Evolutionary conservation across 2,797 vertebrate genomes (phyloP).

Genomic region (Enteromius argenteus): DNA sequence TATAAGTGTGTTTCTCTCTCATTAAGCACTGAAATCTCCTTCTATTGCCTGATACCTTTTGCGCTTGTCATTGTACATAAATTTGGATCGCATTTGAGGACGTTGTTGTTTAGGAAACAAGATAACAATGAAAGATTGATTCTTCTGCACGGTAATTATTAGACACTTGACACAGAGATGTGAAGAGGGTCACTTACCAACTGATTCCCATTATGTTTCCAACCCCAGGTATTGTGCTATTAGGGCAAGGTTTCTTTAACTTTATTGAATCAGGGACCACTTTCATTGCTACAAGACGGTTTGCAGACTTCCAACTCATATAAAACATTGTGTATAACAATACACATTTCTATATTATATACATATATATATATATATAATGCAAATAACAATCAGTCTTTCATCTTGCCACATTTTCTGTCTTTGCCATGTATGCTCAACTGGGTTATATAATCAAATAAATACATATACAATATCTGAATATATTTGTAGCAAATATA

Average conservation of each 20-base stretch:
- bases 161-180: conserved; percentile 16
- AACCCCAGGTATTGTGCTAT: not conserved
- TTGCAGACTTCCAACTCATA: not conserved
- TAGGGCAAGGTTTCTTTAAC: not conserved
- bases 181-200: conserved; percentile 3
- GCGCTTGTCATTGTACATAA: conserved; percentile 3
- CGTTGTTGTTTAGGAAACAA: conserved; percentile 14
- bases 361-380: not conserved
- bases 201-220: not conserved
- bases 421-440: not conserved
- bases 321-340: not conserved
- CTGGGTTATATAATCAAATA: not conserved
- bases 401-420: not conserved
- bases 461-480: not conserved
- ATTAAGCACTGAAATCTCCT: conserved; percentile 36
- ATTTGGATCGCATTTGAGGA: conserved; percentile 6
- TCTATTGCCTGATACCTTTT: conserved; percentile 21
- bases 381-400: not conserved
- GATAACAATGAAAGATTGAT: conserved; percentile 31
- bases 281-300: not conserved
- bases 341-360: not conserved
- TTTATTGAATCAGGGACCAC: not conserved
- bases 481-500: too few relatives aligned
- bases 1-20: conserved; percentile 13
- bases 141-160: conserved; percentile 15